These are phyloP conservation scores for Stictonetta naevosa DNA, from an alignment of 2,113 vertebrate genomes.

Conservation along the genomic window DNA sequence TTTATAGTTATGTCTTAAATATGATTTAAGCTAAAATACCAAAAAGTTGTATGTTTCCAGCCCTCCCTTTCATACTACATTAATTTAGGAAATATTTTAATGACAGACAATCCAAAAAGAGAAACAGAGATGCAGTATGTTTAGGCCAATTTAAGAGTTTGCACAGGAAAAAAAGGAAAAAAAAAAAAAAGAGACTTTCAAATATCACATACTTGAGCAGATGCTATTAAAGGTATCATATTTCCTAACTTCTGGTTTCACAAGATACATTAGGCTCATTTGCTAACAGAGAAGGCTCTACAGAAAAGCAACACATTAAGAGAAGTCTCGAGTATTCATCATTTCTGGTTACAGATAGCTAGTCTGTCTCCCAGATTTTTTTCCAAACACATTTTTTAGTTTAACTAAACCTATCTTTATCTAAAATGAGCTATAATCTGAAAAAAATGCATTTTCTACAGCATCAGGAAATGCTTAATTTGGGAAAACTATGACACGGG, in stretches of 20 bases:
- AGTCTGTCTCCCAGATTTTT: not conserved
- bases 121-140: constrained; percentile 31
- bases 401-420: not conserved
- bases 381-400: not conserved
- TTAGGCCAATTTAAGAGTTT: not conserved
- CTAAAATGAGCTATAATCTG: not conserved
- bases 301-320: not conserved
- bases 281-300: not conserved
- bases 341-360: not conserved
- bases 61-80: constrained; percentile 38
- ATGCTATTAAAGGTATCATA: not conserved
- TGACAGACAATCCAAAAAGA: constrained; percentile 55
- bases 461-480: not conserved
- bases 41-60: constrained; percentile 38
- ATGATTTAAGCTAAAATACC: constrained; percentile 49
- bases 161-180: not conserved
- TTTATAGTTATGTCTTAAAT: constrained; percentile 53
- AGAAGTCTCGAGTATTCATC: not conserved
- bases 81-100: constrained; percentile 68
- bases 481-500: not conserved
- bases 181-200: not conserved
- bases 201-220: not conserved
- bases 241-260: constrained; percentile 27
- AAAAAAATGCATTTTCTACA: not conserved
- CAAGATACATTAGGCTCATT: not conserved